These are phyloP conservation scores for Philereme transversata DNA, from an alignment of 2,888 invertebrate genomes.

Conservation along the genomic window DNA sequence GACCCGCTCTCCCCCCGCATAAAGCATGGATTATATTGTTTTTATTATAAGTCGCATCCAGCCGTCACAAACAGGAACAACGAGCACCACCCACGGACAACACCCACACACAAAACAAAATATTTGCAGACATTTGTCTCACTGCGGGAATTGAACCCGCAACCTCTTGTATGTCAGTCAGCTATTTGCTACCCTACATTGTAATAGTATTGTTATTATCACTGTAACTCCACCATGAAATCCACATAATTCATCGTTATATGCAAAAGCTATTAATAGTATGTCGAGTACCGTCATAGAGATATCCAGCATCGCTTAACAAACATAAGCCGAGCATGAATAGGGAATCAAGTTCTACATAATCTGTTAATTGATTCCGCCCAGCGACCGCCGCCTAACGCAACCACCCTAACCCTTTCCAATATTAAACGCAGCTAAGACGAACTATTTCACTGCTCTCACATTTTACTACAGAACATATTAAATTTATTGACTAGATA, in stretches of 20 bases:
- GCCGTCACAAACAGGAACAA: too few relatives aligned
- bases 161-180: too few relatives aligned
- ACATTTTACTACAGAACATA: neutral
- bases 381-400: conserved; percentile 12
- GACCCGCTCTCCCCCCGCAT: too few relatives aligned
- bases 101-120: too few relatives aligned
- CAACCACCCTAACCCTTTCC: conserved; percentile 15
- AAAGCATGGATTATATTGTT: too few relatives aligned
- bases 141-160: too few relatives aligned
- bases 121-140: too few relatives aligned
- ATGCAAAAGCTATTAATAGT: conserved; percentile 10
- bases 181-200: too few relatives aligned
- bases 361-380: conserved; percentile 34
- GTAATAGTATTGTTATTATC: too few relatives aligned
- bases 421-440: conserved; percentile 29
- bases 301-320: conserved; percentile 11
- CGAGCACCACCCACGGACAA: too few relatives aligned
- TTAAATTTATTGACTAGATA: neutral
- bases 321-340: conserved; percentile 29
- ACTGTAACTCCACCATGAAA: conserved; percentile 1
- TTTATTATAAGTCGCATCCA: too few relatives aligned
- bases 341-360: conserved; percentile 29
- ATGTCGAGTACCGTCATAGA: conserved; percentile 1
- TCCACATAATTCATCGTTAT: neutral
- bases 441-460: conserved; percentile 5